These are phyloP conservation scores for Sternarchorhynchus goeldii DNA, from an alignment of 2,797 vertebrate genomes.

Conservation along the genomic window DNA sequence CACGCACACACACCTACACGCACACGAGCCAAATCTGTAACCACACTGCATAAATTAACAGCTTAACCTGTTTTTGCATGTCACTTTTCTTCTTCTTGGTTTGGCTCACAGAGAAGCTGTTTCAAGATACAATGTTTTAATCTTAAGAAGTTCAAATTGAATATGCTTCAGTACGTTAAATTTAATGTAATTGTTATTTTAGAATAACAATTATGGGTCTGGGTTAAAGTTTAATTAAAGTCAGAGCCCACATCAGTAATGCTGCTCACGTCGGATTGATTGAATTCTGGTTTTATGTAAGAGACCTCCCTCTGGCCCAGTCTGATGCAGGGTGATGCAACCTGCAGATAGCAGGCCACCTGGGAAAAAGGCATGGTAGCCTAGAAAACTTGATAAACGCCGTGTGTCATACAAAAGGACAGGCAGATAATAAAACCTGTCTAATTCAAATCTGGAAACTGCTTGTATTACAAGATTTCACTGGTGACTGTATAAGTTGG, in stretches of 20 bases:
- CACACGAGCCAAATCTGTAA: slow-evolving; percentile 13
- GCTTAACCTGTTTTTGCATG: slow-evolving; percentile 29
- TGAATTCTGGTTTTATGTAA: slow-evolving; percentile 26
- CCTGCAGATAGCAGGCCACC: slow-evolving; percentile 23
- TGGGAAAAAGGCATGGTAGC: slow-evolving; percentile 2
- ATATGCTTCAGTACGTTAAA: not conserved
- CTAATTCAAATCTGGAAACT: slow-evolving; percentile 1
- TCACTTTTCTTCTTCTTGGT: not conserved
- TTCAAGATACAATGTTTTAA: slow-evolving; percentile 17
- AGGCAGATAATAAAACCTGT: not conserved
- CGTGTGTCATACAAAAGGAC: not conserved
- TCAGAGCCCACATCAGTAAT: slow-evolving; percentile 12
- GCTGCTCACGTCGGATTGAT: not conserved
- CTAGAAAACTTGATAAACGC: not conserved
- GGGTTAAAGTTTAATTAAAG: slow-evolving; percentile 29
- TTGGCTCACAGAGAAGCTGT: slow-evolving; percentile 28
- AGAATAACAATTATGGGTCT: slow-evolving; percentile 25
- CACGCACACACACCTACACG: slow-evolving; percentile 24
- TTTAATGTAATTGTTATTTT: not conserved
- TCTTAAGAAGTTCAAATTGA: slow-evolving; percentile 24
- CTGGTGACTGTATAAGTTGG: not conserved
- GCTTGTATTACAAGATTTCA: not conserved
- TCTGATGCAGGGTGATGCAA: slow-evolving; percentile 43
- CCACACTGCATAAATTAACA: slow-evolving; percentile 29
- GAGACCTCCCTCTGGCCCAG: slow-evolving; percentile 23